Evolutionary conservation across 2,888 invertebrate genomes (phyloP), one percentile per base, ranked within the genome.

Genomic region (Melinaea menophilus): DNA sequence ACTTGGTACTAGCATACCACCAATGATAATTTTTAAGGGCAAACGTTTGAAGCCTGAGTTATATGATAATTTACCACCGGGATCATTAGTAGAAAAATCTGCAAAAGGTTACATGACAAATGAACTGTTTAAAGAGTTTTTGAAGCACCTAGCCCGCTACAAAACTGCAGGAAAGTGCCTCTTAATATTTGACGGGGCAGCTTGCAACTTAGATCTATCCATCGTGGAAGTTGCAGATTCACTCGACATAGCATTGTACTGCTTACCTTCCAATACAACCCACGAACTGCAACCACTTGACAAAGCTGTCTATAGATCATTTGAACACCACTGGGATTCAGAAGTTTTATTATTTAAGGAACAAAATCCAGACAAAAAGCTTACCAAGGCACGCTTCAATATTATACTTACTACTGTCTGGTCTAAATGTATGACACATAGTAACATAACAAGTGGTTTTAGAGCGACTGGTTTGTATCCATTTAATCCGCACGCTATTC

Each of bases 251-350:
- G 3, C 4, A 9, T 65, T 69, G 7, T 69, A 65, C 54, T 68
- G 70, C 47, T 66, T 84, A 45, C 80, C 78, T 12, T 75, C 75
- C 55, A 82, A 82, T 59, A 80, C 78, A 0, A 80, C 80, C 0
- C 79, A 80, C 67, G 68, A 69, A 62, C 47, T 69, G 2, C 67
- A 70, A 60, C 69, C 68, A 9, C 66, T 69, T 5, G 67, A 69
- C 62, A 69, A 69, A 61, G 58, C 68, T 7, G 66, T 66, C 5
- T 66, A 65, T 63, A 34, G 66, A 33, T 69, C 66, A 33, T 69
- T 69, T 12, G 69, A 67, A 34, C 63, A 69, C 46, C 61, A 65
- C 45, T 67, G 69, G 65, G 67, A 69, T 66, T 55, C 64, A 51
- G 69, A 65, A 63, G 5, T 69, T 11, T 61, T 71, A 45, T 45